A percentile compares a stretch with the other conserved stretches of the same genome.
Evolutionary conservation across 2,797 vertebrate species (phyloP).

Genomic region (Enteromius unitaeniatus): DNA sequence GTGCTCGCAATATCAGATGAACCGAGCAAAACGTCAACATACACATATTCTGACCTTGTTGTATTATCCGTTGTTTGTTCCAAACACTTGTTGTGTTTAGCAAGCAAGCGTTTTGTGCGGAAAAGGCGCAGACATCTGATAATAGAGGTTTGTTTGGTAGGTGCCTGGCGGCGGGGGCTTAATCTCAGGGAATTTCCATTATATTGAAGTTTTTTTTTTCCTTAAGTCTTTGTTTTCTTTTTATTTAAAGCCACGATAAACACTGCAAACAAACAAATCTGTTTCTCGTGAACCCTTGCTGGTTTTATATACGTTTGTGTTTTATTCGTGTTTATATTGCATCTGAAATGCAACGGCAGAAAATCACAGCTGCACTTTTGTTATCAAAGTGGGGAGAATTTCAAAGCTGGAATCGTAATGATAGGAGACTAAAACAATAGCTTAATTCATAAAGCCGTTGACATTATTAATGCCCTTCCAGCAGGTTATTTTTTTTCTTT

Average conservation of each 20-base stretch:
- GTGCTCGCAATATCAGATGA: slow-evolving; percentile 74
- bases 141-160: slow-evolving; percentile 66
- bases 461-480: slow-evolving; percentile 75
- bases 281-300: slow-evolving; percentile 53
- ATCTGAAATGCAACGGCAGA: neutral
- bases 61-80: slow-evolving; percentile 81
- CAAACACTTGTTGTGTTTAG: slow-evolving; percentile 79
- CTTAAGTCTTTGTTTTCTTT: slow-evolving; percentile 52
- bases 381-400: neutral
- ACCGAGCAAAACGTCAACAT: slow-evolving; percentile 79
- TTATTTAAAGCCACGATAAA: slow-evolving; percentile 55
- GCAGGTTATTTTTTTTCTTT: slow-evolving; percentile 84
- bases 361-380: neutral
- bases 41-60: slow-evolving; percentile 78
- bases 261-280: slow-evolving; percentile 68
- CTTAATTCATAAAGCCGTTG: slow-evolving; percentile 53
- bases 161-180: slow-evolving; percentile 51
- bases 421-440: slow-evolving; percentile 32
- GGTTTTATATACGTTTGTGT: slow-evolving; percentile 11
- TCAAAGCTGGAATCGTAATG: slow-evolving; percentile 33
- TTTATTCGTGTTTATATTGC: slow-evolving; percentile 6
- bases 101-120: slow-evolving; percentile 64
- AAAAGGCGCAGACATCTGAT: slow-evolving; percentile 68
- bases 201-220: slow-evolving; percentile 59
- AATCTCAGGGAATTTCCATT: slow-evolving; percentile 69